Percentiles rank a stretch among this genome's conserved stretches.
Evolutionary conservation across 2,797 vertebrate genomes (phyloP).

Genomic region (Sebastiscus albofasciatus): DNA sequence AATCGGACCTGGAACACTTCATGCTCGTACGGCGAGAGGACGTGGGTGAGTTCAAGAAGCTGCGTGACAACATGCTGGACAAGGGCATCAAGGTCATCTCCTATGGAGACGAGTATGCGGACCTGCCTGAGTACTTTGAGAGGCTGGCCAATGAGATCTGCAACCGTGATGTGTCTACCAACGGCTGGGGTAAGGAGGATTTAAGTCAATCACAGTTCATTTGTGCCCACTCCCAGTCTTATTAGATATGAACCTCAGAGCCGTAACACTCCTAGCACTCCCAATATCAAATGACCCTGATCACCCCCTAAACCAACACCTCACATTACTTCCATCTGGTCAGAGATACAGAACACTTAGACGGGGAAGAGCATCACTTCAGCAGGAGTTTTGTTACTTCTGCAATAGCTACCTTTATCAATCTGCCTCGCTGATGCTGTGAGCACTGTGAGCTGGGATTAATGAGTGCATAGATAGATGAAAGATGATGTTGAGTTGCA

Average conservation of each 20-base stretch:
- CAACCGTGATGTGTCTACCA: slow-evolving; percentile 79
- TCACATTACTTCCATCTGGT: background rate
- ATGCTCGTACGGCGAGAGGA: slow-evolving; percentile 96
- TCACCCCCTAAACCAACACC: background rate
- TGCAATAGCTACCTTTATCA: background rate
- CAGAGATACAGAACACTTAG: background rate
- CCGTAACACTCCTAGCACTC: background rate
- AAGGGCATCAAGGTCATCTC: slow-evolving; percentile 98
- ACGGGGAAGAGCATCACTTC: background rate
- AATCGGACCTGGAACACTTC: slow-evolving; percentile 96
- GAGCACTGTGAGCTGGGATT: background rate
- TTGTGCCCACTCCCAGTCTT: background rate
- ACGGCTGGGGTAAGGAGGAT: slow-evolving; percentile 77
- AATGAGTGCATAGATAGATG: background rate
- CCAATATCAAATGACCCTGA: background rate
- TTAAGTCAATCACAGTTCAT: background rate
- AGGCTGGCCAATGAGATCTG: slow-evolving; percentile 92
- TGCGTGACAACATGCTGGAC: slow-evolving; percentile 97
- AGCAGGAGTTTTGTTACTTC: background rate
- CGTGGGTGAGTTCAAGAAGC: slow-evolving; percentile 95
- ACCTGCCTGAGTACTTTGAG: slow-evolving; percentile 94
- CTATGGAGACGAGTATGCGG: slow-evolving; percentile 91
- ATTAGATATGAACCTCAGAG: too few relatives aligned
- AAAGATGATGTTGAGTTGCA: background rate
- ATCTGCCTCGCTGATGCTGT: background rate